Evolutionary conservation across 2,113 vertebrate species (phyloP).

Genomic region (Cyphotilapia sp.): DNA sequence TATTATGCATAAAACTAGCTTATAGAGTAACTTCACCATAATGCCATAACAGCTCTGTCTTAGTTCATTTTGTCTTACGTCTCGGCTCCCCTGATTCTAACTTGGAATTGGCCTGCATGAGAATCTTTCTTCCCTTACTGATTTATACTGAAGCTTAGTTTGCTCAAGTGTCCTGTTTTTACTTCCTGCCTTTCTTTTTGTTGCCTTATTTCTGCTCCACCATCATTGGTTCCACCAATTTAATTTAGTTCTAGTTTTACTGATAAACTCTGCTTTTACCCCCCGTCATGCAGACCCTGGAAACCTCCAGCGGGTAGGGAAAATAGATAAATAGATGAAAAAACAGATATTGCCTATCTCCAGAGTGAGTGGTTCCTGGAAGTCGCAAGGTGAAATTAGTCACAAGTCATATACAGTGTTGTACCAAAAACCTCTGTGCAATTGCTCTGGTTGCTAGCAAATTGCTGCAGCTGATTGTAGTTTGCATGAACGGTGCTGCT

Average conservation of each 20-base stretch:
- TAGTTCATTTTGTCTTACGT: rapidly evolving
- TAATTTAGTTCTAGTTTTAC: not conserved
- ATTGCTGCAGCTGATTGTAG: not conserved
- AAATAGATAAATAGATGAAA: not conserved
- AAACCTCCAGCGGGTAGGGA: not conserved
- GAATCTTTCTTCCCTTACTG: not conserved
- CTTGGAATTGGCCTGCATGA: not conserved
- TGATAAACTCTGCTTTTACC: not conserved
- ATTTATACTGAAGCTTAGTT: not conserved
- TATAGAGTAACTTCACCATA: not conserved
- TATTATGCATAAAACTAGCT: not conserved
- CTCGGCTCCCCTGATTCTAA: not conserved
- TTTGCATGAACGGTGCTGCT: not conserved
- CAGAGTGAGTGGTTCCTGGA: not conserved
- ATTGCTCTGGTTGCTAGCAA: not conserved
- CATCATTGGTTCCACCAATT: not conserved
- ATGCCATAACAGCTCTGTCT: not conserved
- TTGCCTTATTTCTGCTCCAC: not conserved
- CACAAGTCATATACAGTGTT: not conserved
- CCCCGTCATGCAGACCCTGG: not conserved
- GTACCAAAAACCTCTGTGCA: not conserved
- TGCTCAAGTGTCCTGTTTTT: not conserved
- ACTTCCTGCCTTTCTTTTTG: not conserved
- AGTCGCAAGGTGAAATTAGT: rapidly evolving
- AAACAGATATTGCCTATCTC: not conserved